A percentile compares a stretch with the other conserved stretches of the same genome.
phyloP scores from a whole-genome alignment of 2,113 vertebrate species.

The Dasyurus viverrinus region DNA sequence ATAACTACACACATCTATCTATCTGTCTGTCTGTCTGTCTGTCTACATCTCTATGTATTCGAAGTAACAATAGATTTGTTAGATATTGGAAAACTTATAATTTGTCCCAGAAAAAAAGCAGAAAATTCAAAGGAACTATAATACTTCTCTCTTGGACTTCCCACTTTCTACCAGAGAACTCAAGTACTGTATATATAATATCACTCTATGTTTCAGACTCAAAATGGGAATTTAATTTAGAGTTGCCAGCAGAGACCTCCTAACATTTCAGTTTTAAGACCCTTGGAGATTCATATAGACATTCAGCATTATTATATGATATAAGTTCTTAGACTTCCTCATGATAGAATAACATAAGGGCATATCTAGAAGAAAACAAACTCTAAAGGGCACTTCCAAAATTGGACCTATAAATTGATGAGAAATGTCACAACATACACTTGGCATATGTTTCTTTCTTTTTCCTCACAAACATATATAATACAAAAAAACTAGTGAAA shows the following conservation, averaged over 20 bases:
- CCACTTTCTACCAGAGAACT: not conserved
- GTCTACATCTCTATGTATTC: not conserved
- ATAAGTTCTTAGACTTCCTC: not conserved
- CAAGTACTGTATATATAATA: not conserved
- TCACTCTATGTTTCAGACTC: not conserved
- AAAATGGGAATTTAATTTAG: not conserved
- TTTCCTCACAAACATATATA: not conserved
- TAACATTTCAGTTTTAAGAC: not conserved
- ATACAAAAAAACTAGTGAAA: not conserved
- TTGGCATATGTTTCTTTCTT: not conserved
- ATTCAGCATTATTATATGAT: not conserved
- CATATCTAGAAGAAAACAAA: not conserved
- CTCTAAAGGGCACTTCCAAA: not conserved
- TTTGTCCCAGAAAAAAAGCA: not conserved
- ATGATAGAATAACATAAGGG: not conserved
- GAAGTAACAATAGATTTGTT: not conserved
- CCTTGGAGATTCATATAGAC: not conserved
- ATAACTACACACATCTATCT: too few relatives aligned
- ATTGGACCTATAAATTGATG: not conserved
- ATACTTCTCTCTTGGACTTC: not conserved
- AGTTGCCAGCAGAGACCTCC: not conserved
- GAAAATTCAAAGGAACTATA: not conserved
- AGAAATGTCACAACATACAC: not conserved
- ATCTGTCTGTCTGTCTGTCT: too few relatives aligned
- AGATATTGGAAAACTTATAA: not conserved